Conservation (phyloP, 2,888 invertebrate species). For the Amphipyra tragopoginis region DNA sequence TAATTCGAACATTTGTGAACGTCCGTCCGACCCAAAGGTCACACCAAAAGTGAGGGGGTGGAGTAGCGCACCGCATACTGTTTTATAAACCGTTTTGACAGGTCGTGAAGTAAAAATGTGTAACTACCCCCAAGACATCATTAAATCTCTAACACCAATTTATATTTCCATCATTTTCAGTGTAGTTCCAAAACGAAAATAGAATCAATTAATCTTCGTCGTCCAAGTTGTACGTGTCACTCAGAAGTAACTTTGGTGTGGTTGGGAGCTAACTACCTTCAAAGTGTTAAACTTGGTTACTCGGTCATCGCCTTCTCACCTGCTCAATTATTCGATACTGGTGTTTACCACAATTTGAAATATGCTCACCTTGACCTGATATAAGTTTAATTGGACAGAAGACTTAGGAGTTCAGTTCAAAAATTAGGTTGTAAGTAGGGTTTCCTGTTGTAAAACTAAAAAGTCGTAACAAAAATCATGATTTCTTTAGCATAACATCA, state of each 20-base stretch:
- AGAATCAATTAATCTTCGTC: neutral
- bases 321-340: neutral
- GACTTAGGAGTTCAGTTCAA: neutral
- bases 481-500: too few relatives aligned
- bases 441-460: too few relatives aligned
- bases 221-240: neutral
- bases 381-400: neutral
- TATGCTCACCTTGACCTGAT: slow-evolving; percentile 2
- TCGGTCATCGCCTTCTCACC: neutral
- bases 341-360: neutral
- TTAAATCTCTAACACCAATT: too few relatives aligned
- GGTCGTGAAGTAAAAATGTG: too few relatives aligned
- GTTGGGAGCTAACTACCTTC: neutral
- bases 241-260: neutral
- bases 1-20: too few relatives aligned
- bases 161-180: too few relatives aligned
- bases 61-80: too few relatives aligned
- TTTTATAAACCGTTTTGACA: too few relatives aligned
- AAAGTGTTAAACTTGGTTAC: neutral
- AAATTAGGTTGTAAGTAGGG: neutral
- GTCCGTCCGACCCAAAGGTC: too few relatives aligned
- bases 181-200: neutral
- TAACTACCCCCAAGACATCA: too few relatives aligned
- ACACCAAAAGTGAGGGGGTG: too few relatives aligned
- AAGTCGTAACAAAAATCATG: too few relatives aligned